A percentile compares a stretch with the other conserved stretches of the same genome.
Evolutionary conservation across 64 coral and sea anemone genomes (phyloP).

Genomic region (Dendronephthya gigantea): DNA sequence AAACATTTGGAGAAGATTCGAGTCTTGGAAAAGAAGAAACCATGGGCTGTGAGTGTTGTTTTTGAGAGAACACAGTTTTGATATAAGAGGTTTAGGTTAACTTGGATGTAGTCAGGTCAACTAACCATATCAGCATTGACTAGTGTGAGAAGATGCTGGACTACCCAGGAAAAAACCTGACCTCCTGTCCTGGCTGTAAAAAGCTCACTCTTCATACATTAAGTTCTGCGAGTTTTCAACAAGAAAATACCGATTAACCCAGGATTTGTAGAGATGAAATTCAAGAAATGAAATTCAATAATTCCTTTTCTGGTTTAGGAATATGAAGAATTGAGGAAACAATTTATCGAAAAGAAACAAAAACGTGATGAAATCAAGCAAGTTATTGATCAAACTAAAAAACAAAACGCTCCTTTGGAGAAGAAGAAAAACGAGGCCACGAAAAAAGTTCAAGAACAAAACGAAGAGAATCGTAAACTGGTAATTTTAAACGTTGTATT

Average conservation of each 20-base stretch:
- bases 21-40: constrained; percentile 88
- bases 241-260: no score
- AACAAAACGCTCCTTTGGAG: constrained; percentile 79
- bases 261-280: neutral
- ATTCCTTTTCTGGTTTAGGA: constrained; percentile 33
- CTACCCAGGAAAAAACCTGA: no score
- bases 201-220: no score
- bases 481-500: constrained; percentile 2
- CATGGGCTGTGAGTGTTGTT: constrained; percentile 68
- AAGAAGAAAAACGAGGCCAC: constrained; percentile 41
- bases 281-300: neutral
- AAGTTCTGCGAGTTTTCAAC: no score
- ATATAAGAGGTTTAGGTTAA: neutral
- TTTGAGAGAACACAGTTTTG: neutral
- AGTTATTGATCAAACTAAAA: constrained; percentile 43
- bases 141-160: no score
- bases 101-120: no score
- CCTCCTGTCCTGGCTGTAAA: no score
- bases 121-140: no score
- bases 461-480: constrained; percentile 51
- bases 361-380: constrained; percentile 61
- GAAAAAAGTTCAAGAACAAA: constrained; percentile 46
- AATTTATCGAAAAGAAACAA: constrained; percentile 69
- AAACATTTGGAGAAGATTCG: constrained; percentile 76
- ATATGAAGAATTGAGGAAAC: constrained; percentile 73